Evolutionary conservation across 64 coral and sea anemone genomes (phyloP).

Genomic region (Montipora foliosa): DNA sequence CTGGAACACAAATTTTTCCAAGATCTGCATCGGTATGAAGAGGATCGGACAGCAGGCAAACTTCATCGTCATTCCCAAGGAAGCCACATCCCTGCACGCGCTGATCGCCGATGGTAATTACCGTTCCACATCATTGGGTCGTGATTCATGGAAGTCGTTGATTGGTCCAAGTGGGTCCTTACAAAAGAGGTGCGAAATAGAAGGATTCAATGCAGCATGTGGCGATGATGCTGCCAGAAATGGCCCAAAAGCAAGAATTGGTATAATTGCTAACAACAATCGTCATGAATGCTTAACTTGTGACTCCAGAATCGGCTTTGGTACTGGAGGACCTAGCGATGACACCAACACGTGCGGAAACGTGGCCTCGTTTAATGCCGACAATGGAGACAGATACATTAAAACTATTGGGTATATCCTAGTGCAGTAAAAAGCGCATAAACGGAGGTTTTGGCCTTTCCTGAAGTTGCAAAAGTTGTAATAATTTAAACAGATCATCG

Average conservation of each 20-base stretch:
- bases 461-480: no score
- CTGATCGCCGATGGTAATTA: not conserved
- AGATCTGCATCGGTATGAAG: slow-evolving; percentile 32
- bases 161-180: not conserved
- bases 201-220: not conserved
- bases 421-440: not conserved
- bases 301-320: not conserved
- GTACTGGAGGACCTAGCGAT: not conserved
- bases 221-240: not conserved
- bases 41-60: not conserved
- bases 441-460: no score
- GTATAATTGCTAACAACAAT: not conserved
- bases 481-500: no score
- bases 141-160: not conserved
- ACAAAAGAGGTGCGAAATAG: not conserved
- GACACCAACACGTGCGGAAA: not conserved
- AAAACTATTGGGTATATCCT: not conserved
- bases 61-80: not conserved
- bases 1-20: slow-evolving; percentile 28
- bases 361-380: no score
- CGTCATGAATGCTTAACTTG: not conserved
- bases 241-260: not conserved
- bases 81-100: not conserved
- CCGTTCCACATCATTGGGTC: not conserved
- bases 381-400: not conserved